phyloP scores from a whole-genome alignment of 2,888 invertebrate genomes.

The Diarsia rubi region DNA sequence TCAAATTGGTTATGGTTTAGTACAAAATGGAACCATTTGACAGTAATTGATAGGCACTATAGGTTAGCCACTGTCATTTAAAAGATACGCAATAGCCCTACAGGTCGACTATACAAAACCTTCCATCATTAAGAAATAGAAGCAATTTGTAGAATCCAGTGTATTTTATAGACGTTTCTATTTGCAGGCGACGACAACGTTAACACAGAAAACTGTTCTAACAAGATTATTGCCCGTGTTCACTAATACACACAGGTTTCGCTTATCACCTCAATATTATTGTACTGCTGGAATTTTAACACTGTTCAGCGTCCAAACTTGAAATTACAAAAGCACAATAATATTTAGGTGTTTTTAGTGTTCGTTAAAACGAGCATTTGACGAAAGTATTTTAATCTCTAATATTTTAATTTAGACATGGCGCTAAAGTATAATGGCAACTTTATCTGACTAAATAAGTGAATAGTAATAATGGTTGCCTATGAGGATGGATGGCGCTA shows the following conservation, averaged over 20 bases:
- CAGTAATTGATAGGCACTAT: too few species aligned
- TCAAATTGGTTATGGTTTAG: too few species aligned
- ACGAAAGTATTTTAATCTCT: constrained; percentile 23
- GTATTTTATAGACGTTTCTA: not conserved
- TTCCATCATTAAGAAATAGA: not conserved
- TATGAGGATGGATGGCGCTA: constrained; percentile 60
- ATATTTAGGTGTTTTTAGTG: not conserved
- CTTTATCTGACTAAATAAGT: constrained; percentile 35
- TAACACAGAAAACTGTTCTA: not conserved
- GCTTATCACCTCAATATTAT: not conserved
- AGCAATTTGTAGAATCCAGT: not conserved
- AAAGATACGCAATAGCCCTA: too few species aligned
- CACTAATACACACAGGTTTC: not conserved
- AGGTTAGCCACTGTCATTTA: too few species aligned
- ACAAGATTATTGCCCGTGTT: not conserved
- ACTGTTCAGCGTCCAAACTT: not conserved
- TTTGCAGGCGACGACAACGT: not conserved
- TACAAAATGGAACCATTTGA: too few species aligned
- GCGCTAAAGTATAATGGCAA: constrained; percentile 33
- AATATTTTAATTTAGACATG: constrained; percentile 8
- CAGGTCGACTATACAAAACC: not conserved
- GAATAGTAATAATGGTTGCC: constrained; percentile 22
- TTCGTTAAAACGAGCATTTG: not conserved
- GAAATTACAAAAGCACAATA: not conserved
- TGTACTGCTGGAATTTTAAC: not conserved